phyloP scores from a whole-genome alignment of 2,888 invertebrate species.

The Sinohyriopsis cumingii region DNA sequence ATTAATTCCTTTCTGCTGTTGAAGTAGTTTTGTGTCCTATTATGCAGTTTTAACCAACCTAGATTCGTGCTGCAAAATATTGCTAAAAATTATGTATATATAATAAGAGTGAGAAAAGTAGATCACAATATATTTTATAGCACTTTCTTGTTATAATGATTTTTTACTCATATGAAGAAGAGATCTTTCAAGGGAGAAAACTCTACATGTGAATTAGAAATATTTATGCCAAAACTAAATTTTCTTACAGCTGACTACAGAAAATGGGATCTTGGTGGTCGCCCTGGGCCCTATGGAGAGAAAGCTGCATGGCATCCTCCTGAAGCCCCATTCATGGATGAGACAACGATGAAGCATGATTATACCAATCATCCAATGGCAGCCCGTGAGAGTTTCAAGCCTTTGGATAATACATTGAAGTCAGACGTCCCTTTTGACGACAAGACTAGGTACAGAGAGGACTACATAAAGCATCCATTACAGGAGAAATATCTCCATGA shows the following conservation, averaged over 20 bases:
- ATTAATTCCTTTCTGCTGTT: no score
- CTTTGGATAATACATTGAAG: slow-evolving; percentile 55
- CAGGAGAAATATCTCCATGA: slow-evolving; percentile 52
- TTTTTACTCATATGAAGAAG: no score
- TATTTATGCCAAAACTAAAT: neutral
- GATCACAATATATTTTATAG: no score
- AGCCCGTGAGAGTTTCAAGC: slow-evolving; percentile 62
- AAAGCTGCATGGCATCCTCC: slow-evolving; percentile 62
- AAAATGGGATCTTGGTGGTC: slow-evolving; percentile 59
- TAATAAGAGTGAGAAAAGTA: no score
- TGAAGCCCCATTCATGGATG: slow-evolving; percentile 64
- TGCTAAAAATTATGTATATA: no score
- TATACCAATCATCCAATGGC: slow-evolving; percentile 58
- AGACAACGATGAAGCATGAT: slow-evolving; percentile 68
- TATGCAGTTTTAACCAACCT: no score
- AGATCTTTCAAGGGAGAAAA: no score
- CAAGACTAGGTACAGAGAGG: slow-evolving; percentile 66
- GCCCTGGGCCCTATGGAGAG: slow-evolving; percentile 39
- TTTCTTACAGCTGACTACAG: slow-evolving; percentile 64
- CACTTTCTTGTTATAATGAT: no score
- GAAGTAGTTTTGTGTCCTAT: no score
- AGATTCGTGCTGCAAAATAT: no score
- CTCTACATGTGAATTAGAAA: neutral
- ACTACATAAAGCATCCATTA: slow-evolving; percentile 67
- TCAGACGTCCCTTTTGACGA: slow-evolving; percentile 69